Conservation (phyloP, 2,113 vertebrate genomes). For the Willisornis vidua region DNA sequence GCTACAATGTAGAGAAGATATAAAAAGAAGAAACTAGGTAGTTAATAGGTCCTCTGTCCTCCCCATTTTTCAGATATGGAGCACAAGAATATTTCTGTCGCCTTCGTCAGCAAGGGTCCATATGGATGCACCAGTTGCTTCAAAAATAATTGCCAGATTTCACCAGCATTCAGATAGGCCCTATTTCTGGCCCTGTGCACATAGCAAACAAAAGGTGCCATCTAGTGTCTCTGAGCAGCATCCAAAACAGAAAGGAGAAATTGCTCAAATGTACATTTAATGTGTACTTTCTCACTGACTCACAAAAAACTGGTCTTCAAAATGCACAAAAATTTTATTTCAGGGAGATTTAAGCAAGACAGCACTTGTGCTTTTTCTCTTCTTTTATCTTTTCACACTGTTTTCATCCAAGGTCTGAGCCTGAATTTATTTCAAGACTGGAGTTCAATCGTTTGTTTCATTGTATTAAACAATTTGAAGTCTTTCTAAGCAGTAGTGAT, state of each 20-base stretch:
- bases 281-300: not conserved
- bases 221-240: conserved; percentile 61
- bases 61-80: not conserved
- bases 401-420: not conserved
- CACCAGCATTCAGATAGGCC: conserved; percentile 35
- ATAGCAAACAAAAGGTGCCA: conserved; percentile 64
- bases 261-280: not conserved
- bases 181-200: conserved; percentile 60
- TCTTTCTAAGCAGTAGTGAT: not conserved
- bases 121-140: conserved; percentile 56
- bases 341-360: not conserved
- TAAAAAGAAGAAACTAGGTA: not conserved
- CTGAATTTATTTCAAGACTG: not conserved
- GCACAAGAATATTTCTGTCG: conserved; percentile 19
- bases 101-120: conserved; percentile 39
- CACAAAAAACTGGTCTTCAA: not conserved
- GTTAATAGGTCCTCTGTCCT: not conserved
- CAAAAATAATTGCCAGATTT: conserved; percentile 68
- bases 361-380: not conserved
- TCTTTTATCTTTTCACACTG: not conserved
- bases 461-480: not conserved
- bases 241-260: not conserved
- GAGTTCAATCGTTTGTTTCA: not conserved
- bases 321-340: not conserved
- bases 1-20: not conserved